Evolutionary conservation across 2,888 invertebrate species (phyloP).

Genomic region (Mythimna albipuncta): DNA sequence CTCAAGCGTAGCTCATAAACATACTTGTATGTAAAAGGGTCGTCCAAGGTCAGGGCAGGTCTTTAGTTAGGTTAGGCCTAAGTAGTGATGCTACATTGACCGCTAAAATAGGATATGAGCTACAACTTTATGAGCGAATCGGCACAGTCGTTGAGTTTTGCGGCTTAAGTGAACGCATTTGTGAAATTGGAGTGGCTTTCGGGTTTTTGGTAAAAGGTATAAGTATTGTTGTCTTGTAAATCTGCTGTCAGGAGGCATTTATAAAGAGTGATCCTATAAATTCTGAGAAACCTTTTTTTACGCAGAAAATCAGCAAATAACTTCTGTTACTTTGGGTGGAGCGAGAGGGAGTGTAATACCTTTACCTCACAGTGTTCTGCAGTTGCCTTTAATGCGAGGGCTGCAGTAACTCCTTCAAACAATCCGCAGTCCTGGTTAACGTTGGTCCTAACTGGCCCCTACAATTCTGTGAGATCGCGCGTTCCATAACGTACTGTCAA

Average conservation of each 20-base stretch:
- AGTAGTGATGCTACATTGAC: conserved; percentile 21
- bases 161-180: conserved; percentile 33
- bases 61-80: conserved; percentile 18
- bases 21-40: conserved; percentile 42
- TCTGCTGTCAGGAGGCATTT: neutral
- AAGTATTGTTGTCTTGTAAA: neutral
- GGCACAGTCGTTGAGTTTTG: conserved; percentile 41
- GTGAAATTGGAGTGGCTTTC: conserved; percentile 27
- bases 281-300: too few relatives aligned
- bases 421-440: too few relatives aligned
- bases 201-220: conserved; percentile 10
- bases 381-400: too few relatives aligned
- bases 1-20: conserved; percentile 37
- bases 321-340: too few relatives aligned
- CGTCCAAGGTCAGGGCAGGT: conserved; percentile 21
- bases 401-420: too few relatives aligned
- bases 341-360: too few relatives aligned
- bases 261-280: too few relatives aligned
- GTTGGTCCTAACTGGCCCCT: too few relatives aligned
- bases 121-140: conserved; percentile 41
- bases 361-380: too few relatives aligned
- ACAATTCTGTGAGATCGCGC: too few relatives aligned
- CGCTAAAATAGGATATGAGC: conserved; percentile 31
- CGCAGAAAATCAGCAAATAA: too few relatives aligned
- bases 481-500: too few relatives aligned